Conservation (phyloP, 2,113 vertebrate species). For the Patagioenas fasciata region DNA sequence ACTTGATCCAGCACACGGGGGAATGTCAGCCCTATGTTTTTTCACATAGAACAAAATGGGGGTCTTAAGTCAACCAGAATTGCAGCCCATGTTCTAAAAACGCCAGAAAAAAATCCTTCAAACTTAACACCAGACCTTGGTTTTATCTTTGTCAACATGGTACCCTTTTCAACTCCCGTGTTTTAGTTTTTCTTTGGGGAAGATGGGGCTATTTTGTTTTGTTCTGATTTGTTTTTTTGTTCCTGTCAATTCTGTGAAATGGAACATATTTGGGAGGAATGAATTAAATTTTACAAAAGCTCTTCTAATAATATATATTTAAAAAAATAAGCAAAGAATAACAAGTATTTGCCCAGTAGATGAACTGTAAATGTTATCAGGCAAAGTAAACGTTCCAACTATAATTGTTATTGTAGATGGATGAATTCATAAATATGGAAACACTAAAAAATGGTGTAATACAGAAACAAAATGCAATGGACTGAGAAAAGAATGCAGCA, state of each 20-base stretch:
- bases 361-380: constrained; percentile 72
- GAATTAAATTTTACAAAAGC: constrained; percentile 55
- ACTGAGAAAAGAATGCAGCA: constrained; percentile 56
- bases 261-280: constrained; percentile 24
- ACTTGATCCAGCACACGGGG: accelerated
- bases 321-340: constrained; percentile 65
- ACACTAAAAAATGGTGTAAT: constrained; percentile 56
- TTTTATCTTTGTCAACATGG: neutral
- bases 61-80: neutral
- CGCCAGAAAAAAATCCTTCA: neutral
- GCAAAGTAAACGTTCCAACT: constrained; percentile 72
- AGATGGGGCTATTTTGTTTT: constrained; percentile 11
- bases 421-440: constrained; percentile 70
- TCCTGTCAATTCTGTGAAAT: neutral
- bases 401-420: constrained; percentile 70
- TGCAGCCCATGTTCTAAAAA: neutral
- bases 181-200: neutral
- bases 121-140: neutral
- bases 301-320: constrained; percentile 55
- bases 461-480: constrained; percentile 48
- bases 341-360: constrained; percentile 67
- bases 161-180: neutral
- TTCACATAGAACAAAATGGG: neutral
- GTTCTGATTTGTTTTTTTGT: neutral
- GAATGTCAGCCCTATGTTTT: neutral